Evolutionary conservation across 2,797 vertebrate genomes (phyloP).

Genomic region (Sorex maritimensis): DNA sequence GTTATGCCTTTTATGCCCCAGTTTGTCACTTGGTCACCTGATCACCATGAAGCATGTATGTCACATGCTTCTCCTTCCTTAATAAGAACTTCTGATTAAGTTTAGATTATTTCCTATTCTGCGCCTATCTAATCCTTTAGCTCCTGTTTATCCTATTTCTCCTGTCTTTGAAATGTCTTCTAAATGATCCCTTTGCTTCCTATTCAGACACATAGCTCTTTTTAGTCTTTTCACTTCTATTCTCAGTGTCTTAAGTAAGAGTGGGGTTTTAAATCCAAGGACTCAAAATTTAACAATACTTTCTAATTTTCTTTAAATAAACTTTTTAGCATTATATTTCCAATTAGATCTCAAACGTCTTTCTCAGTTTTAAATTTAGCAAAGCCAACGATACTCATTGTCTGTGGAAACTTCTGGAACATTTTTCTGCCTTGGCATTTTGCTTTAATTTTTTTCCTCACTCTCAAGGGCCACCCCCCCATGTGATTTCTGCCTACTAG

Average conservation of each 20-base stretch:
- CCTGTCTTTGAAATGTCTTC: not conserved
- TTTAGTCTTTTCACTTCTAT: not conserved
- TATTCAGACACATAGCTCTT: not conserved
- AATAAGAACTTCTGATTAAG: not conserved
- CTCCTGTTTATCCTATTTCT: not conserved
- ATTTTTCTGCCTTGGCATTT: not conserved
- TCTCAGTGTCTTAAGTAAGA: constrained; percentile 35
- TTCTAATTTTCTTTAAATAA: constrained; percentile 15
- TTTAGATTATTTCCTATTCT: not conserved
- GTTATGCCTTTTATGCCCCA: not conserved
- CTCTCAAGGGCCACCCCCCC: not conserved
- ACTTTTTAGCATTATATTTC: not conserved
- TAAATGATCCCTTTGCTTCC: not conserved
- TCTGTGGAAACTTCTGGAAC: not conserved
- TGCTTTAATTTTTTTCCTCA: not conserved
- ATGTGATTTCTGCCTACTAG: constrained; percentile 10
- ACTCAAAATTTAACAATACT: constrained; percentile 1
- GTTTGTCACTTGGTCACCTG: not conserved
- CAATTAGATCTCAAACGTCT: not conserved
- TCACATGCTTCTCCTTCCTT: not conserved
- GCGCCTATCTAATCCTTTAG: not conserved
- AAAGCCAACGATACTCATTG: not conserved
- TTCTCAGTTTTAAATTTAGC: constrained; percentile 20
- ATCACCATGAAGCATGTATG: not conserved
- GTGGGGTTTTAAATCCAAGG: not conserved